Evolutionary conservation across 2,888 invertebrate species (phyloP).

Genomic region (Stenoptilia bipunctidactyla): DNA sequence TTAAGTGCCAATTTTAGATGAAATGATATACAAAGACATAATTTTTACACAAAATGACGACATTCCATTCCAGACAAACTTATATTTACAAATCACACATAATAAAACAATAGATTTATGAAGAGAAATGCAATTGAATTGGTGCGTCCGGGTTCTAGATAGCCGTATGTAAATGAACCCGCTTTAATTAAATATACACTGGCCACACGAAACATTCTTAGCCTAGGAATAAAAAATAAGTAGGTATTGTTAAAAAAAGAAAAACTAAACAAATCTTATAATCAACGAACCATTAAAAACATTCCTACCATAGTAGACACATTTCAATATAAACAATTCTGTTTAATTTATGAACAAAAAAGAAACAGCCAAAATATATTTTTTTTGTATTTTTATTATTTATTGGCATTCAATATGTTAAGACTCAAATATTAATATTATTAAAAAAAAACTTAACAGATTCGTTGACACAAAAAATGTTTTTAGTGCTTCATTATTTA

Average conservation of each 20-base stretch:
- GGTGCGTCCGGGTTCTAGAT: conserved; percentile 35
- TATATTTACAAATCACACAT: conserved; percentile 11
- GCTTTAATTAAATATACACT: conserved; percentile 34
- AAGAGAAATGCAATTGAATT: conserved; percentile 14
- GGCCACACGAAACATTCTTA: conserved; percentile 62
- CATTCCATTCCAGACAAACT: conserved; percentile 8
- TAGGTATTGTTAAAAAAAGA: too few relatives aligned
- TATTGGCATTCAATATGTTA: too few relatives aligned
- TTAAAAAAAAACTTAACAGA: conserved; percentile 16
- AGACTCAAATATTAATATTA: background rate
- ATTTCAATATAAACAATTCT: too few relatives aligned
- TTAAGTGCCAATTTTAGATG: too few relatives aligned
- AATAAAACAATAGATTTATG: conserved; percentile 3
- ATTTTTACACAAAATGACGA: conserved; percentile 4
- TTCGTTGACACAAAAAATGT: conserved; percentile 26
- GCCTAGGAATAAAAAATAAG: too few relatives aligned
- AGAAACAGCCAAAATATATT: too few relatives aligned
- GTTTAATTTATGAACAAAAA: too few relatives aligned
- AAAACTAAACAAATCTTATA: conserved; percentile 17
- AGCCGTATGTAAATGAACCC: conserved; percentile 37
- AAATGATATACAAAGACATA: background rate
- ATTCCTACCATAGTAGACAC: too few relatives aligned
- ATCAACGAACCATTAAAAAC: conserved; percentile 30
- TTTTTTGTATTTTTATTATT: too few relatives aligned
- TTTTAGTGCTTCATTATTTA: conserved; percentile 26